Conservation (phyloP, 1,140 invertebrate genomes). For the Eulimnadia texana region DNA sequence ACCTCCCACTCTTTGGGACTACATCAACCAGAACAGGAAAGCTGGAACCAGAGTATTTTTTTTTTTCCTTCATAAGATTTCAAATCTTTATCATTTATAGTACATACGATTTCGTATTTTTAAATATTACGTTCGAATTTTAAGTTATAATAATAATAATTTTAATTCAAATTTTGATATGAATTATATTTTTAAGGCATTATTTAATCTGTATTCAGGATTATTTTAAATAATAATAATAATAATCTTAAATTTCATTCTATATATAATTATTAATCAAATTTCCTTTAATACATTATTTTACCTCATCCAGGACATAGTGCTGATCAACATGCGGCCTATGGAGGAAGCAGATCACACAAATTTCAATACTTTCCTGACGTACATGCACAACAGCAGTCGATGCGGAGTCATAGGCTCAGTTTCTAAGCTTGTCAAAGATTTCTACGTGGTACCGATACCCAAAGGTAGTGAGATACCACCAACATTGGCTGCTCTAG, state of each 20-base stretch:
- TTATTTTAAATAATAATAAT: not conserved
- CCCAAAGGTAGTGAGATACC: constrained; percentile 61
- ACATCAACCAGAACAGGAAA: constrained; percentile 78
- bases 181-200: not conserved
- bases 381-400: constrained; percentile 69
- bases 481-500: constrained; percentile 43
- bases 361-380: constrained; percentile 73
- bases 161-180: too few relatives aligned
- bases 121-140: too few relatives aligned
- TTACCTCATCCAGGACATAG: constrained; percentile 45
- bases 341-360: constrained; percentile 66
- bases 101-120: too few relatives aligned
- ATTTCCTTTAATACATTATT: too few relatives aligned
- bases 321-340: constrained; percentile 63
- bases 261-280: too few relatives aligned
- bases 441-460: constrained; percentile 86
- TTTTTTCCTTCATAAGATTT: not conserved
- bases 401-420: constrained; percentile 49
- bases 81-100: not conserved
- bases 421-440: constrained; percentile 62
- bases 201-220: not conserved
- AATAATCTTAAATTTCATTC: not conserved
- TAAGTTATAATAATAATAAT: too few relatives aligned
- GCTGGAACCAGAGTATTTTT: constrained; percentile 42
- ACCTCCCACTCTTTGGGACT: constrained; percentile 84